Evolutionary conservation across 2,113 vertebrate genomes (phyloP), one percentile per base, ranked within the genome.

Genomic region (Crotalus horridus): DNA sequence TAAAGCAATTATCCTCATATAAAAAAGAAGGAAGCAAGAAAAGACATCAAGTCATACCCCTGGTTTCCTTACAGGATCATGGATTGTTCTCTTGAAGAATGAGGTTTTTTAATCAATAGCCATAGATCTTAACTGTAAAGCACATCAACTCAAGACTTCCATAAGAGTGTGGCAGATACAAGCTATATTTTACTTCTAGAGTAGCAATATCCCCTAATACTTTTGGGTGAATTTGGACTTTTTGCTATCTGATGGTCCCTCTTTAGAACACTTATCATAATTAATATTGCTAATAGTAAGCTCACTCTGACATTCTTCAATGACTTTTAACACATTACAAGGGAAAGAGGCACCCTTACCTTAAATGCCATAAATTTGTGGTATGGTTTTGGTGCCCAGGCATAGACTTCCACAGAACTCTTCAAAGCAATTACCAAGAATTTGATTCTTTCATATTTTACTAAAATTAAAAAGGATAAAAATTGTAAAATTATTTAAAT

Each of bases 341-440:
- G 74, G 74, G 1, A 23, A 94, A 55, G 94, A 95, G 51, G 88
- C 33, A 89, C 13, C 91, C 92, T 98, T 98, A 99, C 99, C 98
- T 99, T 99, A 97, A 99, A 99, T 97, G 99, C 99, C 99, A 99
- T 99, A 96, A 99, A 99, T 96, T 99, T 99, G 97, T 99, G 99
- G 96, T 99, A 99, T 92, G 99, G 99, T 95, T 99, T 99, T n/a
- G 99, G 99, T 12, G 99, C 99, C 99, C 99, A 99, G 24, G 99
- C 99, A 95, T 99, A 99, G 93, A 99, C 99, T 97, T 99, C 99
- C 96, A 99, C 99, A 17, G 99, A 99, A 97, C 98, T 99, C 98
- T 99, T 99, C 98, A 99, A 97, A 91, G 99, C 99, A 97, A 99
- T 98, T 94, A 99, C 99, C 97, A 99, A 97, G 96, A 99, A 99